Evolutionary conservation across 2,113 vertebrate genomes (phyloP).

Genomic region (Macroglossus sobrinus): DNA sequence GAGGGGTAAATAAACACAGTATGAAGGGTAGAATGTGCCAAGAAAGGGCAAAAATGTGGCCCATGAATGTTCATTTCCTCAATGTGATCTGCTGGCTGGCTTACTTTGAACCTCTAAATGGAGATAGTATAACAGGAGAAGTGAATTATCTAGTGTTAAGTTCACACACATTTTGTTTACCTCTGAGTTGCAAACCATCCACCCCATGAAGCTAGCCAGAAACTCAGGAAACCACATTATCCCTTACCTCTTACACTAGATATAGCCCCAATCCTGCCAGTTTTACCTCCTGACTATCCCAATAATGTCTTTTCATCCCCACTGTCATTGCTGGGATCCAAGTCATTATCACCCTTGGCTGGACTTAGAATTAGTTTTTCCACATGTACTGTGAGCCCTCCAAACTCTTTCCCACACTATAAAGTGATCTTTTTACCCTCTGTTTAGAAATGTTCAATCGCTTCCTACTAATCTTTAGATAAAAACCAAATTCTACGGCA

Average conservation of each 20-base stretch:
- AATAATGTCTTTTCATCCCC: background rate
- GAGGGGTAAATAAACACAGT: background rate
- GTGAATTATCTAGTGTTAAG: background rate
- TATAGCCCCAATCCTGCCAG: background rate
- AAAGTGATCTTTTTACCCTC: background rate
- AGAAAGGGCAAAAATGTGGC: background rate
- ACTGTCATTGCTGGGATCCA: background rate
- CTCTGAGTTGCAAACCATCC: background rate
- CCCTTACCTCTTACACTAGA: fast-evolving
- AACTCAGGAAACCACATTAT: background rate
- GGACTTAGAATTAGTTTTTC: background rate
- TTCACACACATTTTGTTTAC: background rate
- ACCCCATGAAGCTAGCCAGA: background rate
- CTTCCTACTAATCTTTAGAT: background rate
- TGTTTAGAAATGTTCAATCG: background rate
- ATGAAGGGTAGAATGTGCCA: background rate
- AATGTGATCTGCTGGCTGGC: background rate
- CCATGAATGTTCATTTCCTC: background rate
- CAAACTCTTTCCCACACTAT: background rate
- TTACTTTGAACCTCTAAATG: background rate
- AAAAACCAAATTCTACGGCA: background rate
- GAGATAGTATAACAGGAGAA: background rate
- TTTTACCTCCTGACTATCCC: background rate
- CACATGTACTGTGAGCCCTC: background rate
- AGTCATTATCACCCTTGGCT: no score